Evolutionary conservation across 2,888 invertebrate species (phyloP).

Genomic region (Galerucella calmariensis): DNA sequence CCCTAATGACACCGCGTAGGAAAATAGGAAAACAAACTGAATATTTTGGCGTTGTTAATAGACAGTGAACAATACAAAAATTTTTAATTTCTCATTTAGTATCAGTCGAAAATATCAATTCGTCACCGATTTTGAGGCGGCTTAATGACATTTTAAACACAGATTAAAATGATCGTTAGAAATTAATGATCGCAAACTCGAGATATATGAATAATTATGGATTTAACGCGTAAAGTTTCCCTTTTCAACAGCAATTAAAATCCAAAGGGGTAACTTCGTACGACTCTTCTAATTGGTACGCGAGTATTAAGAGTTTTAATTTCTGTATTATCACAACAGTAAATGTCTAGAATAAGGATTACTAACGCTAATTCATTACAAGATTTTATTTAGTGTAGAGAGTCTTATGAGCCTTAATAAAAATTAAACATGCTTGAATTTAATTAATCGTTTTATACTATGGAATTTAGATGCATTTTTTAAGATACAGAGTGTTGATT

Average conservation of each 20-base stretch:
- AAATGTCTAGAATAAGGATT: constrained; percentile 6
- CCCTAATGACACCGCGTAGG: no score
- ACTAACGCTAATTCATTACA: background rate
- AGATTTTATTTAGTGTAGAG: background rate
- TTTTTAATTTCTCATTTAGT: no score
- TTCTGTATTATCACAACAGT: constrained; percentile 14
- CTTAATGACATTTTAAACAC: constrained; percentile 9
- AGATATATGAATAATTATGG: constrained; percentile 27
- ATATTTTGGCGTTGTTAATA: no score
- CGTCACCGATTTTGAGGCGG: constrained; percentile 1
- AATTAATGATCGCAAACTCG: constrained; percentile 17
- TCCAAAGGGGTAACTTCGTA: constrained; percentile 11
- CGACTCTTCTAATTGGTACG: constrained; percentile 22
- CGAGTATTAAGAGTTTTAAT: constrained; percentile 18
- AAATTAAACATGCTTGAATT: background rate
- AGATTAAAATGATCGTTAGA: constrained; percentile 7
- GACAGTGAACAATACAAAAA: no score
- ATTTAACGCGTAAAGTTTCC: constrained; percentile 17
- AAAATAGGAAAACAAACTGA: no score
- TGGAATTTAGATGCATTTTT: background rate
- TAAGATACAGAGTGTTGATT: background rate
- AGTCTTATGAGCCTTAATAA: background rate
- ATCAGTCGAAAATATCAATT: no score
- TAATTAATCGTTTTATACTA: background rate
- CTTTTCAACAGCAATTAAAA: constrained; percentile 21